Evolutionary conservation across 2,888 invertebrate genomes (phyloP), one percentile per base, ranked within the genome.

Genomic region (Cerceris rybyensis): DNA sequence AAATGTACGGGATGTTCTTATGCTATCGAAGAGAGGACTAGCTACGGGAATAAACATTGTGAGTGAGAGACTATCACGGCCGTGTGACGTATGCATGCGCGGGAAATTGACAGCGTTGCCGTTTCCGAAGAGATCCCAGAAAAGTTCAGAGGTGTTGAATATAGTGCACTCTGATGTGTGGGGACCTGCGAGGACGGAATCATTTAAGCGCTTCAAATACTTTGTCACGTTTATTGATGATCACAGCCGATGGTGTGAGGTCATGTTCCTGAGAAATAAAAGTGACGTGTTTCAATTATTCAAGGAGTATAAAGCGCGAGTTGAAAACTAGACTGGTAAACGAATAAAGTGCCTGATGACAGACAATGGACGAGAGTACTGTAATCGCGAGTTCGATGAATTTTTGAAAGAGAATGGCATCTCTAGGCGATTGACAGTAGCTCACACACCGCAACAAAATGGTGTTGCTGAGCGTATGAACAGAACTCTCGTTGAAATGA

Each of bases 181-280:
- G 7, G 61, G 46, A 17, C 64, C 64, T 6, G 39, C 52, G 50
- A 64, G 54, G 41, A 13, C 11, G 14, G 13, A 8, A 0, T 64
- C 52, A 39, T 14, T 39, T n/a, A 16, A 9, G 5, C 52, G 64
- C 2, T 11, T 2, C n/a, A 50, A 28, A 49, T 63, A 63, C 9
- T 49, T 63, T 11, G 17, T 39, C 1, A 63, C 63, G 11, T 64
- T 64, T 39, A 64, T 64, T n/a, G 52, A 64, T 41, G 64, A 64
- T n/a, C 28, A 54, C 5, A 49, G 52, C 41, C 41, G 64, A 7
- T 64, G 52, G 52, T 52, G 50, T n/a, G 64, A 64, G 41, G 52
- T 50, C 14, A 14, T 28, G 17, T 39, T 52, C 13, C 7, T 6
- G 7, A 50, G 52, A 64, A 39, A 14, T 6, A 50, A 52, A 14